phyloP scores from a whole-genome alignment of 2,888 invertebrate species.

The Drosophila borborema region DNA sequence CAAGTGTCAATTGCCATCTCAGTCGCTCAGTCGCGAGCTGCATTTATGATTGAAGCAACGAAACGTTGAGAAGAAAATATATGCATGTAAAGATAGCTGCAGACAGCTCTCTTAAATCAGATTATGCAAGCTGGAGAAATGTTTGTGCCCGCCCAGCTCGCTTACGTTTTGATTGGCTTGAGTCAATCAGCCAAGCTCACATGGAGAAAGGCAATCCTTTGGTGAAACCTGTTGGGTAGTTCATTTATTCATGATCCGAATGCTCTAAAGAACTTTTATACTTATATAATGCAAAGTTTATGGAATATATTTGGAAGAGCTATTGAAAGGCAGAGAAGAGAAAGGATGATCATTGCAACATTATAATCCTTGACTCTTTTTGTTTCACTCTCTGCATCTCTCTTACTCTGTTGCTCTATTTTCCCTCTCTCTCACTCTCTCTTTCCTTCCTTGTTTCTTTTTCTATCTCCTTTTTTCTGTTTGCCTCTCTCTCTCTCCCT shows the following conservation, averaged over 20 bases:
- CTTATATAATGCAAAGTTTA: too few relatives aligned
- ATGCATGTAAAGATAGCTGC: too few relatives aligned
- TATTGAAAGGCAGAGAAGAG: too few relatives aligned
- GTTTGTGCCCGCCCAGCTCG: background rate
- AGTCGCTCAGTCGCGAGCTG: slow-evolving; percentile 13
- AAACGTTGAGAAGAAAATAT: background rate
- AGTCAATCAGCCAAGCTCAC: background rate
- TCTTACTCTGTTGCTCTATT: too few relatives aligned
- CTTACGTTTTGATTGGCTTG: background rate
- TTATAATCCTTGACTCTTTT: too few relatives aligned
- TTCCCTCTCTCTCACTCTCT: background rate
- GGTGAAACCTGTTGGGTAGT: background rate
- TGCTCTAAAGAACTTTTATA: background rate
- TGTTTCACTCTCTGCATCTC: too few relatives aligned
- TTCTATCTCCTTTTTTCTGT: background rate
- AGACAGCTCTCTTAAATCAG: background rate
- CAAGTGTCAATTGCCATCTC: slow-evolving; percentile 33
- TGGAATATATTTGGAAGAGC: too few relatives aligned
- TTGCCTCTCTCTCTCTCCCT: background rate
- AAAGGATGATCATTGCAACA: too few relatives aligned
- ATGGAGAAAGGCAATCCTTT: background rate
- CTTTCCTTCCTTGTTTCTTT: too few relatives aligned
- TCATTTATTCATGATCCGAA: background rate
- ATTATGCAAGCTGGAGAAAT: background rate
- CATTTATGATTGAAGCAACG: slow-evolving; percentile 18